These are phyloP conservation scores for Narcine bancroftii DNA, from an alignment of 2,113 vertebrate genomes.

Conservation along the genomic window DNA sequence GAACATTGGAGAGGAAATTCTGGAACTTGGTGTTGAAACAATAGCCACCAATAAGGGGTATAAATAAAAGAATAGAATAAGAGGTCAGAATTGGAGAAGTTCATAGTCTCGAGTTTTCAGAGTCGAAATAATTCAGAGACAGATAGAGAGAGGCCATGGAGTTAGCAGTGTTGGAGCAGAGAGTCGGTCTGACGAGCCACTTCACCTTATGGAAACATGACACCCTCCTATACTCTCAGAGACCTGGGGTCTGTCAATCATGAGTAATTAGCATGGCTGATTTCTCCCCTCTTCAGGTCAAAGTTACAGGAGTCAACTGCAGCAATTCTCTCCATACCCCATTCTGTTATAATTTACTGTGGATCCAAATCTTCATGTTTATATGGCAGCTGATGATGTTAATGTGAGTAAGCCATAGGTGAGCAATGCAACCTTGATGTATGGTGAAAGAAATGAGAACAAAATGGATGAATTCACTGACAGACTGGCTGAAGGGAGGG, in stretches of 20 bases:
- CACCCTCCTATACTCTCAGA: neutral
- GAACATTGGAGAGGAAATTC: no score
- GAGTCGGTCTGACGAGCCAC: no score
- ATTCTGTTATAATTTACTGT: neutral
- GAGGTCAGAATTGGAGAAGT: no score
- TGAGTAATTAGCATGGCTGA: neutral
- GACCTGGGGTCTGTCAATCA: neutral
- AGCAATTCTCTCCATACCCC: neutral
- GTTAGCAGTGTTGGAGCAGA: no score
- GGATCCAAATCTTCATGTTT: neutral
- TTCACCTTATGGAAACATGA: no score
- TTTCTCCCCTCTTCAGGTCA: neutral
- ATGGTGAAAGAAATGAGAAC: neutral
- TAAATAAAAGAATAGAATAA: no score
- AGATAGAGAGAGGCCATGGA: no score
- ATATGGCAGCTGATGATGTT: neutral
- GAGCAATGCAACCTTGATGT: neutral
- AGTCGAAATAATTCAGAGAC: no score
- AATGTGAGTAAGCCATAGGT: neutral
- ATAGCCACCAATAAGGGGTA: no score
- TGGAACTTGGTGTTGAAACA: no score
- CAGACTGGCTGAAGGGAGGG: neutral
- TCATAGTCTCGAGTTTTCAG: no score
- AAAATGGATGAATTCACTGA: neutral
- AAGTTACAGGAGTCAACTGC: neutral